These are phyloP conservation scores for Poecilia picta DNA, from an alignment of 2,797 vertebrate genomes.

Conservation along the genomic window DNA sequence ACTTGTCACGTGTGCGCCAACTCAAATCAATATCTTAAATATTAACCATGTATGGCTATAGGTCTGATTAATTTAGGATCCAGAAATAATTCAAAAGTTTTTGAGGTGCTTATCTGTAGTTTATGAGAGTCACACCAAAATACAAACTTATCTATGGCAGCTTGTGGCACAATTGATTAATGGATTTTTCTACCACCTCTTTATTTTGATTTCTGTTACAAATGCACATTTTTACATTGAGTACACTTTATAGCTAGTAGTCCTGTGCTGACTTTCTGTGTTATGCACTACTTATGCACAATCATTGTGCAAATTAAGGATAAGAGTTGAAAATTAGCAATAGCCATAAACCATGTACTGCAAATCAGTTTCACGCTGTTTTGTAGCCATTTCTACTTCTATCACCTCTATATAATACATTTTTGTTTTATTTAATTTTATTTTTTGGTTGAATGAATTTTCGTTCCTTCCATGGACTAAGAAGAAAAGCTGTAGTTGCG, in stretches of 20 bases:
- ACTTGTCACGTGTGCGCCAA: too few species aligned
- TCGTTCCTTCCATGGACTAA: conserved; percentile 67
- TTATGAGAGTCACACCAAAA: too few species aligned
- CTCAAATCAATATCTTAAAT: too few species aligned
- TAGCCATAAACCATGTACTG: neutral
- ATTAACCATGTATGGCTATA: too few species aligned
- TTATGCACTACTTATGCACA: neutral
- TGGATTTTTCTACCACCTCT: neutral
- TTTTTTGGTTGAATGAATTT: conserved; percentile 28
- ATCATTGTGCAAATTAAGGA: neutral
- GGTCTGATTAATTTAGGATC: too few species aligned
- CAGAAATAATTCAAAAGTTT: too few species aligned
- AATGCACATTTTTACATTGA: neutral
- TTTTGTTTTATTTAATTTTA: neutral
- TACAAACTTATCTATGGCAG: too few species aligned
- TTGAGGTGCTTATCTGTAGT: too few species aligned
- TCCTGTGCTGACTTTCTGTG: neutral
- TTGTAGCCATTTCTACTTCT: neutral
- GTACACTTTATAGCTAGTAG: neutral
- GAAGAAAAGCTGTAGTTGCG: conserved; percentile 47
- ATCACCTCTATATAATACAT: neutral
- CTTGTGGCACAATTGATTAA: neutral
- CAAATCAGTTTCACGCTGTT: neutral
- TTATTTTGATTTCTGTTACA: neutral
- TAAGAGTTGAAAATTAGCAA: neutral